Evolutionary conservation across 2,113 vertebrate genomes (phyloP).

Genomic region (Bostrychus sinensis): DNA sequence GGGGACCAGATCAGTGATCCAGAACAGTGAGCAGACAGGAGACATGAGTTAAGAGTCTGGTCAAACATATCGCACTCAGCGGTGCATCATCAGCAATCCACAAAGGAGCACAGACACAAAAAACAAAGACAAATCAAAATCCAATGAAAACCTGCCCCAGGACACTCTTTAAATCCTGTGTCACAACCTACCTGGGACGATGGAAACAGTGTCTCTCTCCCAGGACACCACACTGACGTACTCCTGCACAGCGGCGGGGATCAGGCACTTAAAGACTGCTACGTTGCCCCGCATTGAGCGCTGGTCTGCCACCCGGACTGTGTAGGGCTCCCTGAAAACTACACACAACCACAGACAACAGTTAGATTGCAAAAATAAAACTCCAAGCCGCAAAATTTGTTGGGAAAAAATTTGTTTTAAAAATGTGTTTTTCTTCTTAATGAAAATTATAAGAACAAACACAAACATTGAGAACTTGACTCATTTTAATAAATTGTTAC

Average conservation of each 20-base stretch:
- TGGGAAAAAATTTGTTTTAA: too few relatives aligned
- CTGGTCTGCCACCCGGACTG: slow-evolving; percentile 98
- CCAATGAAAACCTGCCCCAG: slow-evolving; percentile 13
- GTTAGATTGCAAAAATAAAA: not conserved
- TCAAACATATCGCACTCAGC: slow-evolving; percentile 55
- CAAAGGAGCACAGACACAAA: slow-evolving; percentile 27
- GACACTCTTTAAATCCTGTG: not conserved
- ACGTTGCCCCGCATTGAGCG: slow-evolving; percentile 98
- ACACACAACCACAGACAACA: slow-evolving; percentile 23
- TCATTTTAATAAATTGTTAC: too few relatives aligned
- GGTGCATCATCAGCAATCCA: slow-evolving; percentile 24
- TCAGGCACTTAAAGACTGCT: slow-evolving; percentile 99
- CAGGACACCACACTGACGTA: slow-evolving; percentile 98
- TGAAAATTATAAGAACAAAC: too few relatives aligned
- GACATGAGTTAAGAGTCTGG: slow-evolving; percentile 68
- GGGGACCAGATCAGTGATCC: slow-evolving; percentile 67
- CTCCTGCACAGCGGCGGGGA: slow-evolving; percentile 97
- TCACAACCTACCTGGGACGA: slow-evolving; percentile 90
- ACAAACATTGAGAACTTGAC: too few relatives aligned
- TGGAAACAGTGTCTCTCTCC: slow-evolving; percentile 99
- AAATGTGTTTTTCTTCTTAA: too few relatives aligned
- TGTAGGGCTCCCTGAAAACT: slow-evolving; percentile 99
- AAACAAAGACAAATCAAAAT: slow-evolving; percentile 25
- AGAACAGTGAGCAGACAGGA: slow-evolving; percentile 77
- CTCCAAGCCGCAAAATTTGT: too few relatives aligned